These are phyloP conservation scores for Semnornis frantzii DNA, from an alignment of 2,113 vertebrate species.

Conservation along the genomic window DNA sequence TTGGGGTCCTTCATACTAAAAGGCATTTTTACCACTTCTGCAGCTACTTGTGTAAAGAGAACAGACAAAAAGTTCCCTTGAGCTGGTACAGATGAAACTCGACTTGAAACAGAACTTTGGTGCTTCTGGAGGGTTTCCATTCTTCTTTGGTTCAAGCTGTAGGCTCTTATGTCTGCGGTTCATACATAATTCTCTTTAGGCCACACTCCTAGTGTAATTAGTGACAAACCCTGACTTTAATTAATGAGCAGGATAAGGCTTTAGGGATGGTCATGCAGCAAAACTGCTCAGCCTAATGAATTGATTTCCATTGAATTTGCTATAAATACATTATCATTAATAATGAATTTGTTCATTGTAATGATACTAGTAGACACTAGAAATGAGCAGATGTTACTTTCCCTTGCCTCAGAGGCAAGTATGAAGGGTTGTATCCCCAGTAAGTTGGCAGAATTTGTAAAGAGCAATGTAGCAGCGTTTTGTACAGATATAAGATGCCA, in stretches of 20 bases:
- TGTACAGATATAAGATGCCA: background rate
- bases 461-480: background rate
- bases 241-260: conserved; percentile 26
- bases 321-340: conserved; percentile 52
- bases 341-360: conserved; percentile 14
- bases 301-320: conserved; percentile 3
- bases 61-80: background rate
- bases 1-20: conserved; percentile 27
- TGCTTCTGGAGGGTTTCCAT: background rate
- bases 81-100: background rate
- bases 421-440: background rate
- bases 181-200: conserved; percentile 13
- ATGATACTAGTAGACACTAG: background rate
- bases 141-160: background rate
- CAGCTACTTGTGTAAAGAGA: background rate
- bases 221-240: conserved; percentile 36
- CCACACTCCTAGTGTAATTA: conserved; percentile 21
- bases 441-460: background rate
- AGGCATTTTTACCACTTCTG: conserved; percentile 40
- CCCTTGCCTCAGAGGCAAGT: background rate
- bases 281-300: conserved; percentile 43
- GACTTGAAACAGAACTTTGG: conserved; percentile 1
- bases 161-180: background rate
- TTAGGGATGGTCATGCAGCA: background rate
- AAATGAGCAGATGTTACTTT: conserved; percentile 4